Percentiles rank a stretch among this genome's conserved stretches.
phyloP scores from a whole-genome alignment of 2,113 vertebrate genomes.

The Corythoichthys haematopterus region DNA sequence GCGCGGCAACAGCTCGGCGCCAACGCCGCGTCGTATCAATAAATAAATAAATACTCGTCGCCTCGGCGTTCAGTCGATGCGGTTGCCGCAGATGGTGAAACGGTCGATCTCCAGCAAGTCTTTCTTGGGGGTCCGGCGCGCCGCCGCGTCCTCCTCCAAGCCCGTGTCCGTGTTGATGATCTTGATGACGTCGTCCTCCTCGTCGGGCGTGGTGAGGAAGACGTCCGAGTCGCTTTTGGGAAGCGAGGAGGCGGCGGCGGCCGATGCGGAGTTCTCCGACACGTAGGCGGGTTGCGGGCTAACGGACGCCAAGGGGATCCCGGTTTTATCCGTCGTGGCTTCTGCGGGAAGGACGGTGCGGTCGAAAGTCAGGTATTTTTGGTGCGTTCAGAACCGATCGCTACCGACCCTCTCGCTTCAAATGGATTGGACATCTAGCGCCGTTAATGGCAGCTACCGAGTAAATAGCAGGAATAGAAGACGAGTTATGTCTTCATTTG shows the following conservation, averaged over 20 bases:
- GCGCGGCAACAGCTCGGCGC: slow-evolving; percentile 52
- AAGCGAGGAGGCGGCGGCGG: slow-evolving; percentile 67
- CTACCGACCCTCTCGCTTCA: background rate
- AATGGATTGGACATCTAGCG: no score
- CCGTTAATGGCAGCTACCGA: no score
- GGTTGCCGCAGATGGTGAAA: slow-evolving; percentile 97
- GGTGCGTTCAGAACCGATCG: background rate
- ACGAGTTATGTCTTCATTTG: no score
- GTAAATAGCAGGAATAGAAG: no score
- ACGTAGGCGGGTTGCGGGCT: slow-evolving; percentile 70
- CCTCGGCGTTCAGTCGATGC: slow-evolving; percentile 83
- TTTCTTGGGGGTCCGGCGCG: slow-evolving; percentile 85
- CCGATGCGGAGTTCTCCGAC: slow-evolving; percentile 57
- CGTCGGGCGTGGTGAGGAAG: slow-evolving; percentile 92
- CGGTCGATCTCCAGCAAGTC: slow-evolving; percentile 95
- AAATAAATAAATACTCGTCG: slow-evolving; percentile 71
- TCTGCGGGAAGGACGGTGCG: slow-evolving; percentile 48
- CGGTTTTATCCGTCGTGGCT: slow-evolving; percentile 67
- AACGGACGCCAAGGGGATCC: slow-evolving; percentile 68
- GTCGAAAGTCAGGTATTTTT: background rate
- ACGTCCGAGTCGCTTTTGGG: slow-evolving; percentile 88
- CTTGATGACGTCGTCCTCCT: slow-evolving; percentile 78
- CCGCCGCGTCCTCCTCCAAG: slow-evolving; percentile 78
- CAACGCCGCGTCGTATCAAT: slow-evolving; percentile 58
- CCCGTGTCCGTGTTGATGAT: slow-evolving; percentile 52